Conservation (phyloP, 2,888 invertebrate species). For the Galerucella nymphaeae region DNA sequence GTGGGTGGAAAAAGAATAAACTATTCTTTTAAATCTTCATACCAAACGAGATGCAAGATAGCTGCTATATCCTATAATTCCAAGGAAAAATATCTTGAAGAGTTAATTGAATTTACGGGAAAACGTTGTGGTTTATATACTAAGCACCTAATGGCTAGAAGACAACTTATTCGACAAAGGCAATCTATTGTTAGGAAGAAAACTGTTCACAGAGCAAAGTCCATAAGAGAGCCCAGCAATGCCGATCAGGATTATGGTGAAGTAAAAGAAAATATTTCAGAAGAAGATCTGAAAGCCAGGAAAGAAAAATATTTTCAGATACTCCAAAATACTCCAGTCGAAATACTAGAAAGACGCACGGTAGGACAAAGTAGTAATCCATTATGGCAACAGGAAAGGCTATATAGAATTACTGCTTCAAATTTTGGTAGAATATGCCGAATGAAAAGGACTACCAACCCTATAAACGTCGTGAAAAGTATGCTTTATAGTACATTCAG, state of each 20-base stretch:
- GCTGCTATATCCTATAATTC: conserved; percentile 2
- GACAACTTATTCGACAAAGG: too few relatives aligned
- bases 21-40: background rate
- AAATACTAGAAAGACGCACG: background rate
- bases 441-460: too few relatives aligned
- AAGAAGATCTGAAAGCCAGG: background rate
- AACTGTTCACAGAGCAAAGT: too few relatives aligned
- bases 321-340: background rate
- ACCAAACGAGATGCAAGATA: conserved; percentile 1
- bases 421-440: too few relatives aligned
- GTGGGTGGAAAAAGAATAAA: conserved; percentile 55
- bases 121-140: background rate
- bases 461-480: too few relatives aligned
- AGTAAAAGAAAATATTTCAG: background rate
- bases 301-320: conserved; percentile 4
- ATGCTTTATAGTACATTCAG: background rate
- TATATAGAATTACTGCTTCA: too few relatives aligned
- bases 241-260: conserved; percentile 4
- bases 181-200: too few relatives aligned
- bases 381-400: background rate
- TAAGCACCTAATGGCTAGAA: too few relatives aligned
- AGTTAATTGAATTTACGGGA: background rate
- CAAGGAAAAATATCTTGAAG: background rate
- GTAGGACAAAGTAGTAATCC: conserved; percentile 1
- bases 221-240: conserved; percentile 1